Conservation (phyloP, 1,140 invertebrate genomes). For the Halesus radiatus region DNA sequence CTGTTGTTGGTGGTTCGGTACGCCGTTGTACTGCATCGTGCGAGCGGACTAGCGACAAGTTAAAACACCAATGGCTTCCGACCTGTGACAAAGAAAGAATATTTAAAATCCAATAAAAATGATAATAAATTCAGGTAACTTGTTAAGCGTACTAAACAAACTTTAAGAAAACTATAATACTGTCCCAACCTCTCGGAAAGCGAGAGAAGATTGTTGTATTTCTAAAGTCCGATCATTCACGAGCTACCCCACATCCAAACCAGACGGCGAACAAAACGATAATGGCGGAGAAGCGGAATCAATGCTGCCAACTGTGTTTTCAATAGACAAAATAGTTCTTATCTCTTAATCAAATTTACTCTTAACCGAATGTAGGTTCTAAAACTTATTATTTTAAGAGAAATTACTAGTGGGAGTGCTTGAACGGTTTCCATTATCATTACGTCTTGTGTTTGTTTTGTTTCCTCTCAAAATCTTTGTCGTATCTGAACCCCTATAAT, state of each 20-base stretch:
- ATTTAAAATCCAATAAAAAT: slow-evolving; percentile 26
- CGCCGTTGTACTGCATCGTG: slow-evolving; percentile 70
- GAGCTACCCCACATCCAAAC: slow-evolving; percentile 65
- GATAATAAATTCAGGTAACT: slow-evolving; percentile 21
- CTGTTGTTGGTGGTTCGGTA: slow-evolving; percentile 67
- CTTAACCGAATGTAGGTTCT: no score
- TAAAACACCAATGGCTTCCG: slow-evolving; percentile 65
- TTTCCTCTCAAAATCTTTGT: no score
- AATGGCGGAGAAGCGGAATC: slow-evolving; percentile 64
- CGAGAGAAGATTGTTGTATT: slow-evolving; percentile 65
- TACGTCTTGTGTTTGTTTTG: no score
- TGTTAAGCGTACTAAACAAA: slow-evolving; percentile 30
- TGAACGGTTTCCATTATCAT: no score
- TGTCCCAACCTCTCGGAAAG: slow-evolving; percentile 66
- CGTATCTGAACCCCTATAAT: no score
- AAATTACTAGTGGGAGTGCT: no score
- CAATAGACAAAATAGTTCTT: no score
- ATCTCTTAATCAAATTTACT: no score
- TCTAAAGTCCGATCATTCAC: slow-evolving; percentile 65
- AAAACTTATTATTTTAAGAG: no score
- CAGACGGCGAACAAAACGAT: slow-evolving; percentile 74
- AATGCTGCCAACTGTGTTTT: slow-evolving; percentile 32
- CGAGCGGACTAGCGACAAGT: slow-evolving; percentile 57
- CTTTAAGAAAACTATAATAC: slow-evolving; percentile 15
- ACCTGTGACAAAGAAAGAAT: slow-evolving; percentile 63